Conservation (phyloP, 2,797 vertebrate species). For the Phrynocephalus guinanensis region DNA sequence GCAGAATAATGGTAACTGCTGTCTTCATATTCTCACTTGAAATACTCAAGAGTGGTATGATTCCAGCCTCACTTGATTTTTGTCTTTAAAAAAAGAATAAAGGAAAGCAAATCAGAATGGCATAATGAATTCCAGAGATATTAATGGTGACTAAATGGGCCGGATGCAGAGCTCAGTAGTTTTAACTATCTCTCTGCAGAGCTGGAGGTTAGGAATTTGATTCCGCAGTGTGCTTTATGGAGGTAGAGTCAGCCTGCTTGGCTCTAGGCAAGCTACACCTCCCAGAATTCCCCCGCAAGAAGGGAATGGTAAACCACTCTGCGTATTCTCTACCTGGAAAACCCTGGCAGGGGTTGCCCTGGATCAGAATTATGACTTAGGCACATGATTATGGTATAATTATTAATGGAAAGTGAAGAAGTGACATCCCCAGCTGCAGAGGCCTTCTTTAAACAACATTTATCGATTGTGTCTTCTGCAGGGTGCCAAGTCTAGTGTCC, state of each 20-base stretch:
- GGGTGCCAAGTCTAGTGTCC: constrained; percentile 91
- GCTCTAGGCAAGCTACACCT: too few relatives aligned
- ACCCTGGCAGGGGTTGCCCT: too few relatives aligned
- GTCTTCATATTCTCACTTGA: neutral
- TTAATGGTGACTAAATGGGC: neutral
- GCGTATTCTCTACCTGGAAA: too few relatives aligned
- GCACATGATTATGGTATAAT: neutral
- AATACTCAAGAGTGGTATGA: neutral
- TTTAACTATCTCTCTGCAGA: too few relatives aligned
- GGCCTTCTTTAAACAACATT: constrained; percentile 11
- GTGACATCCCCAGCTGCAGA: neutral
- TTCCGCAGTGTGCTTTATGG: too few relatives aligned
- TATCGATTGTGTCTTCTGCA: constrained; percentile 72
- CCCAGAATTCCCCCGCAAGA: too few relatives aligned
- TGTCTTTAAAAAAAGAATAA: neutral
- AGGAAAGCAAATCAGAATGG: neutral
- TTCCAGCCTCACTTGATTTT: neutral
- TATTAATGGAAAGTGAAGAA: neutral
- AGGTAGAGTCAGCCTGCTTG: neutral
- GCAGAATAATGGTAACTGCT: neutral
- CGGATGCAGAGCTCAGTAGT: too few relatives aligned
- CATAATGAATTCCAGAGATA: neutral
- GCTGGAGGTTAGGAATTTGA: too few relatives aligned
- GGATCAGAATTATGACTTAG: too few relatives aligned
- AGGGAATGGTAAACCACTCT: too few relatives aligned